Percentiles rank a stretch among this genome's conserved stretches.
phyloP scores from a whole-genome alignment of 2,888 invertebrate genomes.

The Caenorhabditis panamensis region DNA sequence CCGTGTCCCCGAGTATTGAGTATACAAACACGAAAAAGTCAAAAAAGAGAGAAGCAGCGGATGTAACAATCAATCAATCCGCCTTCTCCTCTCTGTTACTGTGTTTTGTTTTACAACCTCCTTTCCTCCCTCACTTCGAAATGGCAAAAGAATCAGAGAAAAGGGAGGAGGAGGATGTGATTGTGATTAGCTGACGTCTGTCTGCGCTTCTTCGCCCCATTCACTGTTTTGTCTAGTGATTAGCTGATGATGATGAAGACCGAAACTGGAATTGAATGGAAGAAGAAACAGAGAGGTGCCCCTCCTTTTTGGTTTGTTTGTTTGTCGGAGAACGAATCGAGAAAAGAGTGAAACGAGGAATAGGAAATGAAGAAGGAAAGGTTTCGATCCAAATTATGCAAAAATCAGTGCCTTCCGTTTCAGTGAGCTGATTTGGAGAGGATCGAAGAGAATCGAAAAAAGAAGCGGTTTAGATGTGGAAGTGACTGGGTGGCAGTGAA shows the following conservation, averaged over 20 bases:
- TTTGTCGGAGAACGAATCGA: constrained; percentile 47
- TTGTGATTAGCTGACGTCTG: constrained; percentile 45
- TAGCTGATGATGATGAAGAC: constrained; percentile 59
- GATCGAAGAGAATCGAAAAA: not conserved
- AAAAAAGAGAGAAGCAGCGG: constrained; percentile 33
- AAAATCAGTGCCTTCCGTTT: constrained; percentile 28
- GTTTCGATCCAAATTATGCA: not conserved
- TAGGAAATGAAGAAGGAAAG: not conserved
- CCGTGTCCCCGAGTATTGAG: constrained; percentile 29
- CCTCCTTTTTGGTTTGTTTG: constrained; percentile 56
- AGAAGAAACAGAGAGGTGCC: constrained; percentile 19
- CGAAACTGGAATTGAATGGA: constrained; percentile 44
- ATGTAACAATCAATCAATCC: constrained; percentile 60
- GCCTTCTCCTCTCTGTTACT: constrained; percentile 40
- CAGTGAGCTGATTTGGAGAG: constrained; percentile 39
- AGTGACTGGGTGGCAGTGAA: constrained; percentile 1
- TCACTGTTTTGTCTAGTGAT: constrained; percentile 38
- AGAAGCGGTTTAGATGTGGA: constrained; percentile 37
- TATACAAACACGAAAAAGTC: constrained; percentile 43
- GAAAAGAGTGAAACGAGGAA: constrained; percentile 21
- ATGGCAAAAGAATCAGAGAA: constrained; percentile 45
- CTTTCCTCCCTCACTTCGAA: constrained; percentile 36
- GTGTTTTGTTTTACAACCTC: constrained; percentile 58
- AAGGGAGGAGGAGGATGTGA: constrained; percentile 40
- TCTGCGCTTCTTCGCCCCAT: constrained; percentile 17